Percentiles rank a stretch among this genome's conserved stretches.
Evolutionary conservation across 1,140 invertebrate species (phyloP).

Genomic region (Diorhabda carinulata): DNA sequence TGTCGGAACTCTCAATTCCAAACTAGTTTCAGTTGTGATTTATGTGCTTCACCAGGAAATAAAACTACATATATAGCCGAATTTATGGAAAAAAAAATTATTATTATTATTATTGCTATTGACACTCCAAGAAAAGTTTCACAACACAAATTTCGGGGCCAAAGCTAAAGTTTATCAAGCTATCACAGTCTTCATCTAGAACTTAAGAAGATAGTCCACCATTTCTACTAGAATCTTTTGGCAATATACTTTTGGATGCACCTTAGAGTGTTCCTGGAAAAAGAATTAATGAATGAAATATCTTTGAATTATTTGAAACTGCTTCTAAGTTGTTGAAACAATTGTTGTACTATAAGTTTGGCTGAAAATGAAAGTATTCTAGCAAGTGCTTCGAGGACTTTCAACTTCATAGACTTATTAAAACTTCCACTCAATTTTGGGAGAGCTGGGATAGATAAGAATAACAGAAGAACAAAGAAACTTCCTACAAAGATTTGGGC

Average conservation of each 20-base stretch:
- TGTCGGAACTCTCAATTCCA: conserved; percentile 66
- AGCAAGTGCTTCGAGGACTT: conserved; percentile 69
- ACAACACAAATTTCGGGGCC: conserved; percentile 49
- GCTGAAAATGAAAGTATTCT: conserved; percentile 83
- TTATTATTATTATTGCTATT: conserved; percentile 61
- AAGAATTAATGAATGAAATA: conserved; percentile 64
- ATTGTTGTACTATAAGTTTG: conserved; percentile 79
- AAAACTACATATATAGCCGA: conserved; percentile 83
- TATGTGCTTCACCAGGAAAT: conserved; percentile 91
- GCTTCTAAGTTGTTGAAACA: conserved; percentile 73
- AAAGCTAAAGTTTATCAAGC: conserved; percentile 57
- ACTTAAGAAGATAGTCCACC: conserved; percentile 52
- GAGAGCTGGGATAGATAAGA: conserved; percentile 53
- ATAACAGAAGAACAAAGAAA: conserved; percentile 50
- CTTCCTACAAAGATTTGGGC: conserved; percentile 68
- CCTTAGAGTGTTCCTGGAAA: conserved; percentile 86
- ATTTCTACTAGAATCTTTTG: conserved; percentile 65
- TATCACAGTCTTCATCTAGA: conserved; percentile 23
- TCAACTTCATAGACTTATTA: conserved; percentile 58
- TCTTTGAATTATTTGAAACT: conserved; percentile 64
- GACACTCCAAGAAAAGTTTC: conserved; percentile 65
- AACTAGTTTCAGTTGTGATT: conserved; percentile 68
- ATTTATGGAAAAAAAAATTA: conserved; percentile 68
- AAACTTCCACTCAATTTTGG: conserved; percentile 52
- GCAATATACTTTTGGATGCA: conserved; percentile 78